phyloP scores from a whole-genome alignment of 2,113 vertebrate genomes.

The Psammodynastes pulverulentus region DNA sequence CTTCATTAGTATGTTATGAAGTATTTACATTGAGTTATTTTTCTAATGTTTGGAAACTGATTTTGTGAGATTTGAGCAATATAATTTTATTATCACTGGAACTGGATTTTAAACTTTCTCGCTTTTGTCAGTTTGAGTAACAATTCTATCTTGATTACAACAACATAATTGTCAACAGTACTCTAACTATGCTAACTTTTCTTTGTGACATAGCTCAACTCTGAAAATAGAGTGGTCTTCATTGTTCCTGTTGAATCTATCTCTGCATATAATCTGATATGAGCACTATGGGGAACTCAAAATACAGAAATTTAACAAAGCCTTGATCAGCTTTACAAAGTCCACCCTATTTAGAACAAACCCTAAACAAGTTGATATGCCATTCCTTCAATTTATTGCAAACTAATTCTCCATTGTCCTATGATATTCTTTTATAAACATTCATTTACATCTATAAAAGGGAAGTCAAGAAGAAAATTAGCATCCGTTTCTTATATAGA shows the following conservation, averaged over 20 bases:
- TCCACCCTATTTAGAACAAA: neutral
- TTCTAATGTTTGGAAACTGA: constrained; percentile 14
- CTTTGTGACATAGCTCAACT: neutral
- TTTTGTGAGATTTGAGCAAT: constrained; percentile 1
- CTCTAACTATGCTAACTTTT: constrained; percentile 1
- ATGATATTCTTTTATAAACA: neutral
- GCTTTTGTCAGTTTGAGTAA: neutral
- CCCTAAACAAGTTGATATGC: neutral
- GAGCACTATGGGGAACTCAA: neutral
- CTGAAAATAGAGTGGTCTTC: constrained; percentile 28
- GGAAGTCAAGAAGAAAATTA: constrained; percentile 14
- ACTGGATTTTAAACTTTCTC: constrained; percentile 25
- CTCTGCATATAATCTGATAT: neutral
- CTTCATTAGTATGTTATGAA: neutral
- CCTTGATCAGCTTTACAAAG: neutral
- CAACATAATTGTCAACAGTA: neutral
- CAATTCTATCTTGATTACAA: neutral
- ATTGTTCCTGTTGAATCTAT: constrained; percentile 7
- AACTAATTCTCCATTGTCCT: constrained; percentile 13
- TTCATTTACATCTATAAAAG: neutral
- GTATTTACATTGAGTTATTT: neutral
- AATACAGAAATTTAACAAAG: neutral
- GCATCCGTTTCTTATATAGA: constrained; percentile 25
- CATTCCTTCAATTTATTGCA: neutral
- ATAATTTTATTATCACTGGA: constrained; percentile 18